These are phyloP conservation scores for Eurois occulta DNA, from an alignment of 2,888 invertebrate genomes.

Conservation along the genomic window DNA sequence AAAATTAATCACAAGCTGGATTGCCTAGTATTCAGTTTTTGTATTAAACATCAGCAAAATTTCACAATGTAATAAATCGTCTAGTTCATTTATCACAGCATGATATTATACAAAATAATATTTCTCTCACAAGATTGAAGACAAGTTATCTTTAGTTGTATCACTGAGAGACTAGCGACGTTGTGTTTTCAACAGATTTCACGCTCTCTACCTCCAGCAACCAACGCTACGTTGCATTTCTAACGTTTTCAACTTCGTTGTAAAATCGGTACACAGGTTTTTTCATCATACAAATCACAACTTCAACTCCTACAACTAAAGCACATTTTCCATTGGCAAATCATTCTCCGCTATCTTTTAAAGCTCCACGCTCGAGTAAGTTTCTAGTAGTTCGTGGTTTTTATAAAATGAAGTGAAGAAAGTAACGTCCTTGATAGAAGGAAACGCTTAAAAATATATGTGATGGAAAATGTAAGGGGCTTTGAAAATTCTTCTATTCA, in stretches of 20 bases:
- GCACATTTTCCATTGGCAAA: conserved; percentile 40
- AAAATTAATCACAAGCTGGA: neutral
- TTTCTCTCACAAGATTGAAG: neutral
- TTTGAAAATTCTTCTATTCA: conserved; percentile 26
- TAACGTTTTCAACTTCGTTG: conserved; percentile 45
- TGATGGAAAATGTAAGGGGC: conserved; percentile 19
- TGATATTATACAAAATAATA: neutral
- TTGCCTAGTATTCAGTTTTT: too few species aligned
- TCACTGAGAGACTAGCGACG: conserved; percentile 20
- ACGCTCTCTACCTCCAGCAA: conserved; percentile 41
- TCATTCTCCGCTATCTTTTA: conserved; percentile 39
- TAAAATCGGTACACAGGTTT: conserved; percentile 30
- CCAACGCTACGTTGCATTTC: conserved; percentile 48
- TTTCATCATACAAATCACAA: conserved; percentile 26
- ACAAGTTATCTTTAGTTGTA: conserved; percentile 26
- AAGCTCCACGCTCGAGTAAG: conserved; percentile 40
- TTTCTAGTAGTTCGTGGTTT: conserved; percentile 49
- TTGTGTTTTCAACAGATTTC: conserved; percentile 52
- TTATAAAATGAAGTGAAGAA: conserved; percentile 42
- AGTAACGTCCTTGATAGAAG: conserved; percentile 22
- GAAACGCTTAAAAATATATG: conserved; percentile 28
- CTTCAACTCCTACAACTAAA: conserved; percentile 14
- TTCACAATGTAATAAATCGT: neutral
- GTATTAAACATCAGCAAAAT: neutral
- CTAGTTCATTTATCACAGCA: neutral